Conservation (phyloP, 2,113 vertebrate species). For the Phalacrocorax aristotelis region DNA sequence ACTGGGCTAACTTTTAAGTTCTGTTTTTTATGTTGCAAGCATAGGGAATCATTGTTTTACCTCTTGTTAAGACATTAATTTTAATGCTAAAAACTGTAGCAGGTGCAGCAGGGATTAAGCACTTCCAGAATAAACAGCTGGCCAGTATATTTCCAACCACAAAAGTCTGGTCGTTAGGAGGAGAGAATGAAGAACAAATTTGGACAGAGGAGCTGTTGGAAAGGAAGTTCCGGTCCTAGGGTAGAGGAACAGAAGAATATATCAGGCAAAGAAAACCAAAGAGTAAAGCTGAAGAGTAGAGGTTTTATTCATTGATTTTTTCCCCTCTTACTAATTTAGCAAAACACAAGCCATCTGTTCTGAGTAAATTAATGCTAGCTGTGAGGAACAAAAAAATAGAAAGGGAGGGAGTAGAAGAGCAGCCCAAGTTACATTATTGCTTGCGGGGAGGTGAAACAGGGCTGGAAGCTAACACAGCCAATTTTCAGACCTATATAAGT, state of each 20-base stretch:
- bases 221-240: not conserved
- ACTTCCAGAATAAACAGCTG: constrained; percentile 29
- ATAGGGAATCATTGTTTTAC: not conserved
- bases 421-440: not conserved
- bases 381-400: not conserved
- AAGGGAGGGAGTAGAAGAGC: not conserved
- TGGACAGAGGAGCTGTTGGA: not conserved
- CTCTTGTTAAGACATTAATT: not conserved
- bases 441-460: not conserved
- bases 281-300: not conserved
- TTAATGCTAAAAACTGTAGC: constrained; percentile 4
- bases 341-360: not conserved
- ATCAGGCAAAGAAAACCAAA: not conserved
- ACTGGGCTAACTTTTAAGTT: not conserved
- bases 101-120: constrained; percentile 35
- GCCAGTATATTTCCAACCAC: not conserved
- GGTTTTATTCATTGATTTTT: not conserved
- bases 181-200: not conserved
- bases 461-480: not conserved
- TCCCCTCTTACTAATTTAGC: not conserved
- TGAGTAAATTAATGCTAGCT: not conserved
- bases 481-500: not conserved
- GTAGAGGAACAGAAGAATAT: not conserved
- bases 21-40: not conserved
- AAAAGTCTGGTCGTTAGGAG: not conserved